phyloP scores from a whole-genome alignment of 2,113 vertebrate species.

The Genyomyrus donnyi region DNA sequence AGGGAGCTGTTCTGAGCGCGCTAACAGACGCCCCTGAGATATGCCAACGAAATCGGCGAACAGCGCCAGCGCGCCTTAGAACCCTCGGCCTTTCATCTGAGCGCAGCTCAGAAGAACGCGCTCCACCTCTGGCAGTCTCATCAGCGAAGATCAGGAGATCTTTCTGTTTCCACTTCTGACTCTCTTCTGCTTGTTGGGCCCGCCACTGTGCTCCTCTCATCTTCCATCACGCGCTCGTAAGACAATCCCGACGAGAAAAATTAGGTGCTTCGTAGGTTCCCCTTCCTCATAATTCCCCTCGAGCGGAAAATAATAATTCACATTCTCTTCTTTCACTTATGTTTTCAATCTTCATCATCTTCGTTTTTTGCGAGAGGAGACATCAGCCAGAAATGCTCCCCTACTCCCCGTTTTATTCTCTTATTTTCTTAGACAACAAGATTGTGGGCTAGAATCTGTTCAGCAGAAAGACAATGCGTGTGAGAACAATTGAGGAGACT shows the following conservation, averaged over 20 bases:
- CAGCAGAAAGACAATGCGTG: background rate
- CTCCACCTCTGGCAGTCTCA: background rate
- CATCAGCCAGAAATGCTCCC: background rate
- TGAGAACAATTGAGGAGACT: background rate
- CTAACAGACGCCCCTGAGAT: background rate
- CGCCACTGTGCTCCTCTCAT: background rate
- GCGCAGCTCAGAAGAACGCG: background rate
- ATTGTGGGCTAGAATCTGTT: background rate
- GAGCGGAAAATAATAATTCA: background rate
- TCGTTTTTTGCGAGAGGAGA: background rate
- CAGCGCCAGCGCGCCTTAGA: background rate
- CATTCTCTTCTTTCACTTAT: background rate
- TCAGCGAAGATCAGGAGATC: background rate
- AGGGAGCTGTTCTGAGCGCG: background rate
- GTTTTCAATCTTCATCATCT: slow-evolving; percentile 2
- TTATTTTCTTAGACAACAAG: background rate
- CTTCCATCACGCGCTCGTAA: background rate
- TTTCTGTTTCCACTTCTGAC: background rate
- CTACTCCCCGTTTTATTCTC: background rate
- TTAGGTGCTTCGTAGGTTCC: background rate
- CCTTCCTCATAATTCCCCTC: background rate
- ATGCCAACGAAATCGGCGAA: background rate
- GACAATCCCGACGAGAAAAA: slow-evolving; percentile 12
- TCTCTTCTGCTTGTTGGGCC: background rate
- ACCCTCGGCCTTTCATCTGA: background rate